Percentiles rank a stretch among this genome's conserved stretches.
These are phyloP conservation scores for Papilio aristodemus DNA, from an alignment of 1,140 invertebrate genomes.

Conservation along the genomic window DNA sequence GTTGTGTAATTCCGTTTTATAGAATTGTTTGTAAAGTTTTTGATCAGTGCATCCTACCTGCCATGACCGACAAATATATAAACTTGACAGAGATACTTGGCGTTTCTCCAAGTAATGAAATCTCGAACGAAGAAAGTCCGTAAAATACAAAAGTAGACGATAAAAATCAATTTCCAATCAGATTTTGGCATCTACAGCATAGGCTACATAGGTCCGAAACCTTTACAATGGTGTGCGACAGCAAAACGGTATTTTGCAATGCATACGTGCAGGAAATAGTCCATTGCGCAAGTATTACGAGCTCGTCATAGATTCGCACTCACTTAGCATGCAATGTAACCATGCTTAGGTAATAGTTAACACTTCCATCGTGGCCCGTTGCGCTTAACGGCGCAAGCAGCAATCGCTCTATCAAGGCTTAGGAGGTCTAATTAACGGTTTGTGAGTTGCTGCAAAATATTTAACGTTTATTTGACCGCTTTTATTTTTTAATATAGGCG, in stretches of 20 bases:
- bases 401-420: constrained; percentile 13
- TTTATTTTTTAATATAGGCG: not conserved
- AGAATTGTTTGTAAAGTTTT: no score
- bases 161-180: no score
- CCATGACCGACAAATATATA: no score
- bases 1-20: no score
- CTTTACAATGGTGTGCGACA: constrained; percentile 6
- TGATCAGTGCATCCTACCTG: no score
- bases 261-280: constrained; percentile 42
- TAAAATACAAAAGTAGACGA: no score
- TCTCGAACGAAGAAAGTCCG: no score
- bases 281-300: constrained; percentile 47
- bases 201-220: no score
- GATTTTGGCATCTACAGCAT: no score
- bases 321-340: constrained; percentile 53
- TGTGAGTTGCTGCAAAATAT: not conserved
- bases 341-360: constrained; percentile 46
- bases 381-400: not conserved
- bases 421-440: constrained; percentile 6
- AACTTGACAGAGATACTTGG: no score
- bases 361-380: constrained; percentile 38
- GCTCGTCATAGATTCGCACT: constrained; percentile 41
- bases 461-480: not conserved
- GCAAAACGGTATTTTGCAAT: constrained; percentile 24
- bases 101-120: no score